These are phyloP conservation scores for Calidris pugnax DNA, from an alignment of 2,113 vertebrate genomes.

Conservation along the genomic window DNA sequence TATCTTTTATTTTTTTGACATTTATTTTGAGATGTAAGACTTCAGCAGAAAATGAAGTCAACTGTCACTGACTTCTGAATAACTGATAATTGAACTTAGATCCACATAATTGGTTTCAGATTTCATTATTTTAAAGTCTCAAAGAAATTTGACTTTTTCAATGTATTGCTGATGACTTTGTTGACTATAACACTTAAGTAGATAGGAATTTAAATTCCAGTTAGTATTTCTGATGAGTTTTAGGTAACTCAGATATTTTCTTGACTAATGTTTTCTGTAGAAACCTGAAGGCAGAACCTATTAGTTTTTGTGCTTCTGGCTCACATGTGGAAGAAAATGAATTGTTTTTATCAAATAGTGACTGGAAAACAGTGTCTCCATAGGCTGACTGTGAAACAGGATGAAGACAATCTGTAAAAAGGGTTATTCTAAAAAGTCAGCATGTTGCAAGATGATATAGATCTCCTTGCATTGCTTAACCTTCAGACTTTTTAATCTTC, in stretches of 20 bases:
- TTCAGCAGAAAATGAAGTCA: neutral
- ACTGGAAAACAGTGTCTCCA: neutral
- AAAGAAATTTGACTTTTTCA: neutral
- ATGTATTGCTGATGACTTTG: neutral
- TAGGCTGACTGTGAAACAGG: neutral
- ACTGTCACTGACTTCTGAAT: neutral
- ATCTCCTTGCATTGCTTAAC: conserved; percentile 15
- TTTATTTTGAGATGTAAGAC: neutral
- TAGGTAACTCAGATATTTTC: neutral
- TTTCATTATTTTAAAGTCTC: neutral
- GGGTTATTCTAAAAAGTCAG: neutral
- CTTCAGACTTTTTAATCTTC: neutral
- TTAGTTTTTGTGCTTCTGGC: neutral
- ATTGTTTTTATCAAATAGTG: neutral
- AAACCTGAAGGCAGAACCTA: neutral
- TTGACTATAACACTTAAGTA: neutral
- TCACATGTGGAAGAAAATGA: neutral
- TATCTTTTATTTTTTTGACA: neutral
- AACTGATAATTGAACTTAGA: neutral
- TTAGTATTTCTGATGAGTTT: neutral
- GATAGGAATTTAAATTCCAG: neutral
- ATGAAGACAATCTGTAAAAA: conserved; percentile 5
- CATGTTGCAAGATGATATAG: neutral
- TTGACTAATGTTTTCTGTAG: neutral
- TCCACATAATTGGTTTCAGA: neutral